Evolutionary conservation across 2,113 vertebrate genomes (phyloP), one percentile per base, ranked within the genome.

Genomic region (Syrmaticus mikado): DNA sequence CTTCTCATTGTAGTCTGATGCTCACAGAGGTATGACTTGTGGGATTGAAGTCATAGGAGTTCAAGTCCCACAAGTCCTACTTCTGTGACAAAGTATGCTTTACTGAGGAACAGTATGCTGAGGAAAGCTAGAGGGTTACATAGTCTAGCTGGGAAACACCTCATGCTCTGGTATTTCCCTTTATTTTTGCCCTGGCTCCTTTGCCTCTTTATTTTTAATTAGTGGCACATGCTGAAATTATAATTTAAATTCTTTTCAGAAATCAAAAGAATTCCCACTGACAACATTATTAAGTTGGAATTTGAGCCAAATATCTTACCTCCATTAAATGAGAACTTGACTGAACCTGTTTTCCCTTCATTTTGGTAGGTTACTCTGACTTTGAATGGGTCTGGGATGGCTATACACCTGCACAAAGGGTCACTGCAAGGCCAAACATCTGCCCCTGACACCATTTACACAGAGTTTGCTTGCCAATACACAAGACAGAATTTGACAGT

Each of bases 191-290:
- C 27, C 65, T 83, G 87, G 72, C 38, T 96, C 64, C 65, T 93
- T 91, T 78, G 60, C 34, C 64, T 89, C 85, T 78, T 86, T 27
- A 52, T 92, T 95, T 96, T 95, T 91, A 94, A 95, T 97, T 87
- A 97, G 61, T 27, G 77, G 82, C 85, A 90, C 91, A 94, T 86
- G 90, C 90, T 88, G 90, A 95, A 95, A 94, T 86, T 70, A 93
- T 91, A 94, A 95, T 96, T 94, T 55, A 85, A 89, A 96, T 95
- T 96, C 91, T 91, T 94, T 78, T 81, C 90, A 86, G 85, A 97
- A 95, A 94, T 96, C 87, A 88, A 96, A 97, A 94, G 82, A 91
- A 87, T 95, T 94, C 87, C 87, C 89, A 81, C 95, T 88, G 91
- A 94, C 85, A 93, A 91, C 52, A 61, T 92, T 86, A 96, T 91